Percentiles rank a stretch among this genome's conserved stretches.
Evolutionary conservation across 2,797 vertebrate species (phyloP).

Genomic region (Otolemur crassicaudatus): DNA sequence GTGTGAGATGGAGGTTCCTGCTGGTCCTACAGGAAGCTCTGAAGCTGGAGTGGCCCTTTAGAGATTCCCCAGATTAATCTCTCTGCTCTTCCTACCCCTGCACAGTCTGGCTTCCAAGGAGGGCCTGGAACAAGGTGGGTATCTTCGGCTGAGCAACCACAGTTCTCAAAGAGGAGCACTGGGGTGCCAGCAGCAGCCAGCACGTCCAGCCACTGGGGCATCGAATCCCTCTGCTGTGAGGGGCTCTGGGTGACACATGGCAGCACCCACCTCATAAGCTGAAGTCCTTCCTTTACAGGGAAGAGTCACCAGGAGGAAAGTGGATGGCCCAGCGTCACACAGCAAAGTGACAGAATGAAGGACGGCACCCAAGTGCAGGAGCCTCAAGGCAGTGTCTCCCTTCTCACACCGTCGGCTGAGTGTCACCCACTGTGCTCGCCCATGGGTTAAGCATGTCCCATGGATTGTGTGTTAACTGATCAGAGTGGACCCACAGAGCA

Average conservation of each 20-base stretch:
- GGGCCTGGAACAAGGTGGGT: background rate
- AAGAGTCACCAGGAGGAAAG: background rate
- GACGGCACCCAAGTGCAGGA: background rate
- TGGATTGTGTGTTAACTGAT: background rate
- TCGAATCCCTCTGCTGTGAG: background rate
- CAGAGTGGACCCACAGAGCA: background rate
- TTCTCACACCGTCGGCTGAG: background rate
- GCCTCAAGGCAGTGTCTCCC: background rate
- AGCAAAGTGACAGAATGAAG: background rate
- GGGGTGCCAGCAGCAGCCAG: background rate
- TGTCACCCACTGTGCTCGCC: background rate
- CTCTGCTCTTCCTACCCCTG: background rate
- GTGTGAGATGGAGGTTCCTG: background rate
- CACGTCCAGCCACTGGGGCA: background rate
- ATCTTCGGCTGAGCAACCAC: background rate
- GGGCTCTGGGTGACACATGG: background rate
- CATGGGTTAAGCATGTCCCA: background rate
- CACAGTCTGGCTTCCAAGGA: background rate
- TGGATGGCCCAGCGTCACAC: background rate
- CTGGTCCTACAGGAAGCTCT: background rate
- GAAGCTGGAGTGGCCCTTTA: background rate
- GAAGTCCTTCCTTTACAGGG: background rate
- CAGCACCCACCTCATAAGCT: background rate
- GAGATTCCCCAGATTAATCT: background rate
- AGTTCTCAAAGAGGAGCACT: background rate